A percentile compares a stretch with the other conserved stretches of the same genome.
These are phyloP conservation scores for Phyllotreta cruciferae DNA, from an alignment of 2,888 invertebrate species.

Conservation along the genomic window DNA sequence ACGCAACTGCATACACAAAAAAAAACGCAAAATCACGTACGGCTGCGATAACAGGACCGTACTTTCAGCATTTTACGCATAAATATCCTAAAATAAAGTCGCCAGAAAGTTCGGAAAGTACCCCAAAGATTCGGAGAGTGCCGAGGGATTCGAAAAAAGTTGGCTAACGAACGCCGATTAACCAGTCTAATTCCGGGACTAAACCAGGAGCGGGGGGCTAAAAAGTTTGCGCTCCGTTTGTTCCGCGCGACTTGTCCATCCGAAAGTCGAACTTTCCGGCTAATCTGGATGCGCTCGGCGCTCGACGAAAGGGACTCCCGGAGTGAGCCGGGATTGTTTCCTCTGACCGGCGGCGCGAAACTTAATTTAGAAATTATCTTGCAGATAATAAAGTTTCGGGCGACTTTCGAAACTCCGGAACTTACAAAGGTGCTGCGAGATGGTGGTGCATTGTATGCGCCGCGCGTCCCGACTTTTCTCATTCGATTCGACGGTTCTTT, in stretches of 20 bases:
- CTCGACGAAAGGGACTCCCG: constrained; percentile 19
- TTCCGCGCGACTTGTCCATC: constrained; percentile 26
- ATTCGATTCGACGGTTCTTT: constrained; percentile 33
- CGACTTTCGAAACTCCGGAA: constrained; percentile 36
- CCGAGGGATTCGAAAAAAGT: no score
- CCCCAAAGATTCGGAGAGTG: no score
- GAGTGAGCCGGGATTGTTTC: constrained; percentile 34
- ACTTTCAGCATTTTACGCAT: no score
- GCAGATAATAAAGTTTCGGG: constrained; percentile 47
- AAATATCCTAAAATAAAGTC: constrained; percentile 4
- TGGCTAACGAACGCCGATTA: no score
- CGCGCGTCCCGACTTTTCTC: constrained; percentile 14
- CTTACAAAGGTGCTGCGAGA: constrained; percentile 37
- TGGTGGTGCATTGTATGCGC: constrained; percentile 47
- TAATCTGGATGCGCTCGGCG: constrained; percentile 22
- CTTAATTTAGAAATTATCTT: constrained; percentile 47
- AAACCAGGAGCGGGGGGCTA: background rate
- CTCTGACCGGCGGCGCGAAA: constrained; percentile 48
- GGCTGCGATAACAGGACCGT: no score
- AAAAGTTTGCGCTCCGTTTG: constrained; percentile 15
- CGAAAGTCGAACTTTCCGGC: constrained; percentile 18
- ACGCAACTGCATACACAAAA: no score
- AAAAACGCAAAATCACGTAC: no score
- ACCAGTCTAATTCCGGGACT: no score
- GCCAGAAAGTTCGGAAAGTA: background rate